A percentile compares a stretch with the other conserved stretches of the same genome.
Evolutionary conservation across 2,797 vertebrate genomes (phyloP).

Genomic region (Esox masquinongy): DNA sequence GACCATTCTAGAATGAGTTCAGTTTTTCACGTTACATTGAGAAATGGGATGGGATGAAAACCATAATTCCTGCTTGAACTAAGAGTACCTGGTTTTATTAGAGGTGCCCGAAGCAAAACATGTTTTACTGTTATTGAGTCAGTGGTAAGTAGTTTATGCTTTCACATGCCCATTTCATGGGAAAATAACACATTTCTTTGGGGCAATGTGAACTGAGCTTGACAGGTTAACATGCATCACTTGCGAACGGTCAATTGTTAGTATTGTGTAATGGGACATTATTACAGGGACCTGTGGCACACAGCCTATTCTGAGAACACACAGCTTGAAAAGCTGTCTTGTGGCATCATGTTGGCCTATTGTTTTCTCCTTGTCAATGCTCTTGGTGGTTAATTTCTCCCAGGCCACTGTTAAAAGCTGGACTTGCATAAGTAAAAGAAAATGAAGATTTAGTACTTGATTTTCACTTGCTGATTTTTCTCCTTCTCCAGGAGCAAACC

Average conservation of each 20-base stretch:
- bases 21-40: no score
- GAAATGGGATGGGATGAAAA: no score
- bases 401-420: neutral
- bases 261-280: conserved; percentile 8
- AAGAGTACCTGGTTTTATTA: no score
- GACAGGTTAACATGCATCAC: no score
- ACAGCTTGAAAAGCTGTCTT: neutral
- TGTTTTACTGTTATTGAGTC: no score
- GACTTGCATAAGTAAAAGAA: neutral
- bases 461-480: neutral
- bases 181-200: no score
- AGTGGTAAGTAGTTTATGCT: no score
- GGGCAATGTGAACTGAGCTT: no score
- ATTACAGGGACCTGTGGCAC: neutral
- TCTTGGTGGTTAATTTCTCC: neutral
- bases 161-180: no score
- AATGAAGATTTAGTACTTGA: neutral
- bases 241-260: neutral
- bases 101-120: no score
- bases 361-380: conserved; percentile 13
- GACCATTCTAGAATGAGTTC: no score
- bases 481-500: conserved; percentile 88
- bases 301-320: neutral
- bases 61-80: no score
- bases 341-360: conserved; percentile 2